Evolutionary conservation across 2,797 vertebrate genomes (phyloP).

Genomic region (Sorex maritimensis): DNA sequence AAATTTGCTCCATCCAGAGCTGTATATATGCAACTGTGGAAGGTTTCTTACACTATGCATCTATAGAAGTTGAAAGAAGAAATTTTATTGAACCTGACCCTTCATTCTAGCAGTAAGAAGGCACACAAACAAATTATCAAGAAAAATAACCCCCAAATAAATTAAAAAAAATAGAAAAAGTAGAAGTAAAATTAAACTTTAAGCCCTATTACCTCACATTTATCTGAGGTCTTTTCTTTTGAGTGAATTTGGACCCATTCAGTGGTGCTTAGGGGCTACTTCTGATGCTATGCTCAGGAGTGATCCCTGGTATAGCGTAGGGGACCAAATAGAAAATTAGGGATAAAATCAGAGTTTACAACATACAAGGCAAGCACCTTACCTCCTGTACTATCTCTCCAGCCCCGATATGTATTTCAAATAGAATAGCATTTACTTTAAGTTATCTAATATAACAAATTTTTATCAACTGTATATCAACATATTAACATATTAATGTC

Average conservation of each 20-base stretch:
- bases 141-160: background rate
- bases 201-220: background rate
- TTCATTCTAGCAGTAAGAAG: slow-evolving; percentile 5
- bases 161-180: background rate
- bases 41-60: background rate
- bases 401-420: background rate
- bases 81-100: background rate
- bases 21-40: too few species aligned
- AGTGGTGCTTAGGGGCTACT: too few species aligned
- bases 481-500: background rate
- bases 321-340: too few species aligned
- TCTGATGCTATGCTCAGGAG: too few species aligned
- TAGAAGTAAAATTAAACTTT: background rate
- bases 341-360: too few species aligned
- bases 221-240: background rate
- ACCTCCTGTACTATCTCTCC: too few species aligned
- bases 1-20: too few species aligned
- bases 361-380: too few species aligned
- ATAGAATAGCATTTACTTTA: slow-evolving; percentile 44
- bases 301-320: too few species aligned
- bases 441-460: background rate
- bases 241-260: too few species aligned
- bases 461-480: background rate
- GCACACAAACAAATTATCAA: background rate
- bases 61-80: background rate